These are phyloP conservation scores for Petaurus breviceps DNA, from an alignment of 2,113 vertebrate species.

Conservation along the genomic window DNA sequence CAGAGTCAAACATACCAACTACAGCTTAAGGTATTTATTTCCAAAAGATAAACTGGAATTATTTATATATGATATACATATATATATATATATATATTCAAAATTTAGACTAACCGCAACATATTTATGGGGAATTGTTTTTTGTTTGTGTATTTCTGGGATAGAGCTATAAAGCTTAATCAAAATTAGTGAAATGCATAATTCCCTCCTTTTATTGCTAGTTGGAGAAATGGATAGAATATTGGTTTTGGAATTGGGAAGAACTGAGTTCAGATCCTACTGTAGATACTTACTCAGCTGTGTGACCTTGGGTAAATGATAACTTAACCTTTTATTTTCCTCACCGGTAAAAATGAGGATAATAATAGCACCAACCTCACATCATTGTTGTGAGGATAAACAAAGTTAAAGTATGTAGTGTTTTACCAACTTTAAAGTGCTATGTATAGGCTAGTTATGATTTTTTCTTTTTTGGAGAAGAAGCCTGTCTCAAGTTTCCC, in stretches of 20 bases:
- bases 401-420: neutral
- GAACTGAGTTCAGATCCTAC: constrained; percentile 24
- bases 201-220: neutral
- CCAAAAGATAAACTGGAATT: neutral
- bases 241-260: neutral
- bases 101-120: constrained; percentile 40
- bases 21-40: constrained; percentile 32
- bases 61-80: too few species aligned
- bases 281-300: neutral
- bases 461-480: neutral
- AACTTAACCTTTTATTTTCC: too few species aligned
- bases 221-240: neutral
- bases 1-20: neutral
- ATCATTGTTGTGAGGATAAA: neutral
- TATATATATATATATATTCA: constrained; percentile 3
- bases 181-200: neutral
- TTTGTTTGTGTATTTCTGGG: neutral
- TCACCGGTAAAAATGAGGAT: too few species aligned
- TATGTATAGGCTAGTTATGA: neutral
- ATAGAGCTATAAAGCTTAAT: neutral
- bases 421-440: neutral
- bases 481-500: neutral
- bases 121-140: constrained; percentile 41
- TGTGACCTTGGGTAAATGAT: neutral
- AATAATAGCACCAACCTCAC: neutral